Conservation (phyloP, 2,888 invertebrate species). For the Cataglyphis altisquamis region DNA sequence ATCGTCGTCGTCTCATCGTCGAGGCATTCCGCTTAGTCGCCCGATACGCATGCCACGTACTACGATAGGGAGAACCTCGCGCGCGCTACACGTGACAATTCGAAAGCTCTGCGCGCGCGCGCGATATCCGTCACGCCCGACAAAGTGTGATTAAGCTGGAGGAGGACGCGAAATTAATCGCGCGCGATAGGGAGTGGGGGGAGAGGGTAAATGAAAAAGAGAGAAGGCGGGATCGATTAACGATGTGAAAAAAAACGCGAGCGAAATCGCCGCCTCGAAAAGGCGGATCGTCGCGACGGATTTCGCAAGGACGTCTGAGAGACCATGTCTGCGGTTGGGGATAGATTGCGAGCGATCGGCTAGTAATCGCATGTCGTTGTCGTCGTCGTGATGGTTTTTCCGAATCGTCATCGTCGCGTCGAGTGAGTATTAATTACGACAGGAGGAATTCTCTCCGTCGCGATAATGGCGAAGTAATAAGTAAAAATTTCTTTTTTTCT, state of each 20-base stretch:
- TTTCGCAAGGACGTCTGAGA: conserved; percentile 39
- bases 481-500: background rate
- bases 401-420: background rate
- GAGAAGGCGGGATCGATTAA: background rate
- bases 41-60: conserved; percentile 12
- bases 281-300: conserved; percentile 3
- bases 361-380: conserved; percentile 10
- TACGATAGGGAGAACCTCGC: conserved; percentile 54
- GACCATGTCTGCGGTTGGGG: conserved; percentile 19
- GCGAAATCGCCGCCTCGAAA: background rate
- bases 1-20: conserved; percentile 49
- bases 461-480: background rate
- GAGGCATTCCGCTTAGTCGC: conserved; percentile 18
- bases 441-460: background rate
- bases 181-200: background rate
- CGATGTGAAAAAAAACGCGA: background rate
- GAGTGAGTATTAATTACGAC: background rate
- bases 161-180: background rate
- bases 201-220: background rate
- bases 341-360: conserved; percentile 22
- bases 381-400: conserved; percentile 17
- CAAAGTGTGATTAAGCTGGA: background rate
- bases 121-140: background rate
- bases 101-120: background rate
- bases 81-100: conserved; percentile 56